phyloP scores from a whole-genome alignment of 2,888 invertebrate species.

The Gastracanthus pulcherrimus region DNA sequence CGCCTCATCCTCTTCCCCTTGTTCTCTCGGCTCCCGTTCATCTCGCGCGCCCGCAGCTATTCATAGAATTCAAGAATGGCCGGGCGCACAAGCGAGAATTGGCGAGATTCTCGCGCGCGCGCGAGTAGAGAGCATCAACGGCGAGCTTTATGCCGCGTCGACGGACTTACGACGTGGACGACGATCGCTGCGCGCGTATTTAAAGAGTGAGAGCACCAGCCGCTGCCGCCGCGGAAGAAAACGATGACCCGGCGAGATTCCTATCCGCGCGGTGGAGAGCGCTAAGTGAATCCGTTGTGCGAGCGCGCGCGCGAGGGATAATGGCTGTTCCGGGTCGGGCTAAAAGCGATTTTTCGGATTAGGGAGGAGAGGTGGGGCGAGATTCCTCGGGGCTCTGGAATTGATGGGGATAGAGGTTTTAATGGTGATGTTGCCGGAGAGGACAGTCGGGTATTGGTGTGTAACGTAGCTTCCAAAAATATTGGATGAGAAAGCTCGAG shows the following conservation, averaged over 20 bases:
- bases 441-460: too few relatives aligned
- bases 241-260: slow-evolving; percentile 17
- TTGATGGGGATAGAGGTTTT: background rate
- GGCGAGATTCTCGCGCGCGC: slow-evolving; percentile 37
- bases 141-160: slow-evolving; percentile 45
- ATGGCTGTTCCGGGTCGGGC: background rate
- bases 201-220: background rate
- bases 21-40: slow-evolving; percentile 18
- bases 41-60: background rate
- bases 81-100: slow-evolving; percentile 63
- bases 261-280: too few relatives aligned
- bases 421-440: background rate
- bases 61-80: slow-evolving; percentile 48
- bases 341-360: slow-evolving; percentile 38
- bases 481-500: background rate
- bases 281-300: slow-evolving; percentile 1
- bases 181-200: slow-evolving; percentile 26
- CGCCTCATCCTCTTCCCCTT: slow-evolving; percentile 17
- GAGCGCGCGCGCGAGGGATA: background rate
- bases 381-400: background rate
- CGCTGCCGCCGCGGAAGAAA: background rate
- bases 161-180: slow-evolving; percentile 61
- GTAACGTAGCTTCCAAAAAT: slow-evolving; percentile 26
- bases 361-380: too few relatives aligned
- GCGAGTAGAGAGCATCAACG: slow-evolving; percentile 40